Conservation (phyloP, 2,888 invertebrate species). For the Helobdella robusta region DNA sequence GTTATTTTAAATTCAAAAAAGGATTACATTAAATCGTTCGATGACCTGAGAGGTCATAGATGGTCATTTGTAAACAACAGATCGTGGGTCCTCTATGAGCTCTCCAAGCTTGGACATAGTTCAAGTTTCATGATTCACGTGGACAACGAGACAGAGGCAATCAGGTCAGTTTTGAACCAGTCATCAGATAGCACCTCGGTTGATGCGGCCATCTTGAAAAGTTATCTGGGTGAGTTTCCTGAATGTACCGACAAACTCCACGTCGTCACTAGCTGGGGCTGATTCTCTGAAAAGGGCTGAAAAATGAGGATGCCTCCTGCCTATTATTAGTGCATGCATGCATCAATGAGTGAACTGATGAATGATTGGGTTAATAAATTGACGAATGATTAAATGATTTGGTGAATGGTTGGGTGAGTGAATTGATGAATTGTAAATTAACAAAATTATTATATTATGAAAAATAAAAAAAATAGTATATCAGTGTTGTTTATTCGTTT, state of each 20-base stretch:
- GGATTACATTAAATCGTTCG: conserved; percentile 24
- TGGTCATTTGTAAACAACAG: conserved; percentile 30
- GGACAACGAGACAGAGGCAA: conserved; percentile 34
- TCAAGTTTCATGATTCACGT: conserved; percentile 30
- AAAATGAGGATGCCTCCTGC: not conserved
- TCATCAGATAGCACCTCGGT: conserved; percentile 61
- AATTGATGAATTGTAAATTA: not conserved
- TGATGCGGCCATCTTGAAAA: conserved; percentile 57
- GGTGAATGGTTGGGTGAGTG: too few species aligned
- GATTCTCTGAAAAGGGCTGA: not conserved
- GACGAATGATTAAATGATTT: too few species aligned
- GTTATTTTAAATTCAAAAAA: conserved; percentile 50
- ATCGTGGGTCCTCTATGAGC: conserved; percentile 21
- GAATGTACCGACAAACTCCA: conserved; percentile 56
- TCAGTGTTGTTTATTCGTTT: too few species aligned
- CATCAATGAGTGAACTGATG: not conserved
- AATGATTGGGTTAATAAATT: not conserved
- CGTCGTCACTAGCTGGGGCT: conserved; percentile 57
- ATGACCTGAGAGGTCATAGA: conserved; percentile 30
- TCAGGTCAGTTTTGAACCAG: conserved; percentile 58
- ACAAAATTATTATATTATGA: too few species aligned
- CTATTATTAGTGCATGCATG: not conserved
- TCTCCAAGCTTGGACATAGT: conserved; percentile 28
- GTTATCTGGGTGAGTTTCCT: conserved; percentile 55
- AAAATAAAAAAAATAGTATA: too few species aligned